Evolutionary conservation across 2,113 vertebrate genomes (phyloP).

Genomic region (Panurus biarmicus): DNA sequence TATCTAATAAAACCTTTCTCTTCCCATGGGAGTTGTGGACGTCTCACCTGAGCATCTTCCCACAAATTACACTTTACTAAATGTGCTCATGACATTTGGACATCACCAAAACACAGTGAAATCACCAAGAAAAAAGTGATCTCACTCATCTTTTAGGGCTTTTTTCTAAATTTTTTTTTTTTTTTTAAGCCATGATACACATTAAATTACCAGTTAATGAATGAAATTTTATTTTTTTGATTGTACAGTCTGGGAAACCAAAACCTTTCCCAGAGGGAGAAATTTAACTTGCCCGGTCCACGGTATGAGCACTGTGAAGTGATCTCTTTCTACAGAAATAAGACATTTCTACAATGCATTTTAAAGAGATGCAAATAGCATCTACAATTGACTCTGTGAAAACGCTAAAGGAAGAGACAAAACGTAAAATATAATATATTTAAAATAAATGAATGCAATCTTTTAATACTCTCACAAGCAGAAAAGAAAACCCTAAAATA

Average conservation of each 20-base stretch:
- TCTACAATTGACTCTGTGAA: neutral
- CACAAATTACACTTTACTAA: neutral
- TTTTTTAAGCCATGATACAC: neutral
- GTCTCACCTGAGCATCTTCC: neutral
- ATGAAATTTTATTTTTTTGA: neutral
- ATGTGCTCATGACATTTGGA: neutral
- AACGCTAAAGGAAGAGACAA: slow-evolving; percentile 5
- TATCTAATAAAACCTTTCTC: neutral
- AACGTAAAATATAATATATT: neutral
- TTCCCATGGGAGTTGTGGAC: neutral
- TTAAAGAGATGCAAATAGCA: slow-evolving; percentile 53
- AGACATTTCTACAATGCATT: slow-evolving; percentile 39
- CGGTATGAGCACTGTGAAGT: neutral
- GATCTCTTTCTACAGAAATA: slow-evolving; percentile 6
- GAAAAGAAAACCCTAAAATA: neutral
- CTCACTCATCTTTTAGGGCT: neutral
- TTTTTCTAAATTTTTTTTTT: neutral
- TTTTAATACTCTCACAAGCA: neutral
- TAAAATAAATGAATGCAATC: slow-evolving; percentile 39
- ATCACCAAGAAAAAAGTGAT: neutral
- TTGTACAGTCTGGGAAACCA: neutral
- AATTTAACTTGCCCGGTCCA: neutral
- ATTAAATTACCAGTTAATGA: neutral
- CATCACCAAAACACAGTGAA: neutral
- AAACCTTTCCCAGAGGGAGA: neutral